phyloP scores from a whole-genome alignment of 2,113 vertebrate species.

The Gobius niger region DNA sequence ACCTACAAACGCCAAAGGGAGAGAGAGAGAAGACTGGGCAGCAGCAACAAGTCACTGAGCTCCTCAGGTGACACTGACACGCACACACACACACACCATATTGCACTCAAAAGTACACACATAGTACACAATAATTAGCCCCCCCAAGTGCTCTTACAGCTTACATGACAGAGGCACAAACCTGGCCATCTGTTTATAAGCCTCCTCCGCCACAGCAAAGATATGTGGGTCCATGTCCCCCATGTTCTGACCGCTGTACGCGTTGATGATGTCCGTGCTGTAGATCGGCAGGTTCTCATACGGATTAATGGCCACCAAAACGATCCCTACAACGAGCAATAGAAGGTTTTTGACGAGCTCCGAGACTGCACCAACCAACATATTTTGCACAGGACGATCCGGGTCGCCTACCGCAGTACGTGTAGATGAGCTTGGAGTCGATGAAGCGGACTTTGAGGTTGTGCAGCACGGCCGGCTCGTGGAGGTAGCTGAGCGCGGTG shows the following conservation, averaged over 20 bases:
- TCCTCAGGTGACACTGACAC: slow-evolving; percentile 48
- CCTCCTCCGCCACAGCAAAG: slow-evolving; percentile 97
- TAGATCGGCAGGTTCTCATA: slow-evolving; percentile 97
- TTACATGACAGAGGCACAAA: slow-evolving; percentile 55
- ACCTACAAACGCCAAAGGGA: slow-evolving; percentile 70
- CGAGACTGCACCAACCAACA: too few relatives aligned
- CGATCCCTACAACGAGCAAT: slow-evolving; percentile 81
- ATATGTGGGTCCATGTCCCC: slow-evolving; percentile 99
- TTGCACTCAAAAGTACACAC: too few relatives aligned
- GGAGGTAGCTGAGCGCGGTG: slow-evolving; percentile 96
- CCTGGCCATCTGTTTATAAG: slow-evolving; percentile 99
- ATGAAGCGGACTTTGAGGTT: slow-evolving; percentile 98
- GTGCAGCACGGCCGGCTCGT: slow-evolving; percentile 94
- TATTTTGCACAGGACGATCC: background rate
- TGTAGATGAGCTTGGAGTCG: slow-evolving; percentile 98
- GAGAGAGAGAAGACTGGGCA: slow-evolving; percentile 36
- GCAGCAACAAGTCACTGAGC: slow-evolving; percentile 18
- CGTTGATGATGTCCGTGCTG: slow-evolving; percentile 96
- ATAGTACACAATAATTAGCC: too few relatives aligned
- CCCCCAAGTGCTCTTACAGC: too few relatives aligned
- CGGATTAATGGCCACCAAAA: slow-evolving; percentile 97
- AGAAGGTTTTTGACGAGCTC: background rate
- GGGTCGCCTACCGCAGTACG: slow-evolving; percentile 90
- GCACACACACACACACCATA: slow-evolving; percentile 23
- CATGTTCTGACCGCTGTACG: slow-evolving; percentile 98